These are phyloP conservation scores for Eidolon helvum DNA, from an alignment of 2,113 vertebrate genomes.

Conservation along the genomic window DNA sequence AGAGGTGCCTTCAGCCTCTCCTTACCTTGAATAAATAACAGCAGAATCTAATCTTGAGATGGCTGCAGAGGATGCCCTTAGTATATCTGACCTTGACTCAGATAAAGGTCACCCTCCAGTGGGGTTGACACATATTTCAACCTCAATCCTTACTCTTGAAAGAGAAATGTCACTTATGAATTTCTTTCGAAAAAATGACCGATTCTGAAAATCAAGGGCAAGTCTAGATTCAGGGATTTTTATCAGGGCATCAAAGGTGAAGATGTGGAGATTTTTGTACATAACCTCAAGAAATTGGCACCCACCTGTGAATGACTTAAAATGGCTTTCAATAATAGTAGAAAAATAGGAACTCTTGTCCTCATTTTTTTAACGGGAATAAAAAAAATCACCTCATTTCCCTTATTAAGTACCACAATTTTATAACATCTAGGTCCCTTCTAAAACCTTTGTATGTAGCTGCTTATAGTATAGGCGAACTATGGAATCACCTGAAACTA, in stretches of 20 bases:
- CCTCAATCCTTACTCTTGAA: neutral
- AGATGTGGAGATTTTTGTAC: neutral
- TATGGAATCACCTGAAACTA: neutral
- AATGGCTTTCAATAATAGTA: neutral
- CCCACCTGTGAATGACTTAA: neutral
- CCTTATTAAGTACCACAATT: neutral
- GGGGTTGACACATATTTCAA: neutral
- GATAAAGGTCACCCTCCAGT: slow-evolving; percentile 46
- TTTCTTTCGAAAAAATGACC: neutral
- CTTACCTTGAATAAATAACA: neutral
- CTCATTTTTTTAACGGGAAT: neutral
- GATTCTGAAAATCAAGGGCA: neutral
- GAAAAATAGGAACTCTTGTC: neutral
- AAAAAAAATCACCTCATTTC: neutral
- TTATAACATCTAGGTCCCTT: neutral
- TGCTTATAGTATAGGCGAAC: neutral
- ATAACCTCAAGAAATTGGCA: neutral
- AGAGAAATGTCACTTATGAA: neutral
- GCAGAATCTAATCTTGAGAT: neutral
- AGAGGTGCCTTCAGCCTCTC: neutral
- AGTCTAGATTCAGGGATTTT: neutral
- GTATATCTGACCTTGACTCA: neutral
- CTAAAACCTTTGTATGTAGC: neutral
- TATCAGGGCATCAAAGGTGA: neutral
- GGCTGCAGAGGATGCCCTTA: neutral